Percentiles rank a stretch among this genome's conserved stretches.
phyloP scores from a whole-genome alignment of 2,797 vertebrate genomes.

The Periparus ater region DNA sequence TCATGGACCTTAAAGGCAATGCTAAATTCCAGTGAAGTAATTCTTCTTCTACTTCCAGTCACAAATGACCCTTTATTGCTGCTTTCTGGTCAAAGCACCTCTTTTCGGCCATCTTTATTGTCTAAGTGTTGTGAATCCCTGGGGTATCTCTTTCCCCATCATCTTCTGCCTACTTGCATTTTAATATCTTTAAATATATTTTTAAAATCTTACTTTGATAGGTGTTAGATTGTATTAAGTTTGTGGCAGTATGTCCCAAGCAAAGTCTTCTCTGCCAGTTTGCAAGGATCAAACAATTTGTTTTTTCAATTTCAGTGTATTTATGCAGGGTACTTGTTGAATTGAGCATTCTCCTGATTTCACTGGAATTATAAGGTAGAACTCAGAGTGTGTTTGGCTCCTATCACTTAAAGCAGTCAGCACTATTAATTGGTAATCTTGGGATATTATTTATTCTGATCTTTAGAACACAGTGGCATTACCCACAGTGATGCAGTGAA shows the following conservation, averaged over 20 bases:
- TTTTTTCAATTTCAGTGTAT: neutral
- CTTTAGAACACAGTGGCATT: neutral
- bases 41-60: neutral
- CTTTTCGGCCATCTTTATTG: neutral
- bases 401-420: neutral
- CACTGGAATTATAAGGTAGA: neutral
- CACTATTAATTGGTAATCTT: neutral
- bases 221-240: neutral
- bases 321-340: neutral
- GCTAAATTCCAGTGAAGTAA: neutral
- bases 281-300: neutral
- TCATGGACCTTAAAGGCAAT: neutral
- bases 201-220: neutral
- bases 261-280: neutral
- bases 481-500: neutral
- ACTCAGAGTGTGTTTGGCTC: neutral
- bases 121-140: neutral
- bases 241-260: neutral
- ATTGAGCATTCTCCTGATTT: neutral
- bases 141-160: neutral
- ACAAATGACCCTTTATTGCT: neutral
- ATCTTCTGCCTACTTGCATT: neutral
- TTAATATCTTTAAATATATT: neutral
- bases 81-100: neutral
- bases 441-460: neutral